Conservation (phyloP, 1,140 invertebrate genomes). For the Patella vulgata region DNA sequence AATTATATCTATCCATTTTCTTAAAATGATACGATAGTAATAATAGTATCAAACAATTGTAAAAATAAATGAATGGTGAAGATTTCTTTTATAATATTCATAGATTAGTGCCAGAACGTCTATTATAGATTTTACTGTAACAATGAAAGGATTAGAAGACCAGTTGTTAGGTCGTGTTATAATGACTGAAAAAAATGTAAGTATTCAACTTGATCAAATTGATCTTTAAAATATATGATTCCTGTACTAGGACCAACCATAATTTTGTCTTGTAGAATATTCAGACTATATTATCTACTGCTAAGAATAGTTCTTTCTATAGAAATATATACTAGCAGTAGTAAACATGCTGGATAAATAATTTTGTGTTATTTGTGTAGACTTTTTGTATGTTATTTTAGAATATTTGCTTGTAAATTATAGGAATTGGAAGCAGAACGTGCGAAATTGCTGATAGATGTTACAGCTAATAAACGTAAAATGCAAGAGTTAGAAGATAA, state of each 20-base stretch:
- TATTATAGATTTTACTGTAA: constrained; percentile 97
- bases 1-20: too few relatives aligned
- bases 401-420: too few relatives aligned
- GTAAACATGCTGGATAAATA: not conserved
- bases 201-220: too few relatives aligned
- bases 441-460: constrained; percentile 90
- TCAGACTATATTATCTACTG: too few relatives aligned
- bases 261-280: too few relatives aligned
- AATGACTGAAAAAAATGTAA: constrained; percentile 84
- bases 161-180: constrained; percentile 93
- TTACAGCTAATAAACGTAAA: constrained; percentile 92
- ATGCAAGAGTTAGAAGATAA: constrained; percentile 97
- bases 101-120: constrained; percentile 82
- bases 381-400: constrained; percentile 6
- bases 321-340: not conserved
- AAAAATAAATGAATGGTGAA: too few relatives aligned
- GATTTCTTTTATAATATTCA: too few relatives aligned
- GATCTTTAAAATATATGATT: too few relatives aligned
- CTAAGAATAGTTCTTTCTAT: too few relatives aligned
- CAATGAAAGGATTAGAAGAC: constrained; percentile 94
- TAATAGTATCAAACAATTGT: too few relatives aligned
- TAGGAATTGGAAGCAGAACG: constrained; percentile 91
- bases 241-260: too few relatives aligned
- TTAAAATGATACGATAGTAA: too few relatives aligned
- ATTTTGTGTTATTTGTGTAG: not conserved